Base-by-base conservation (phyloP, 1,140 invertebrate genomes). In the Glomeris maerens region DNA sequence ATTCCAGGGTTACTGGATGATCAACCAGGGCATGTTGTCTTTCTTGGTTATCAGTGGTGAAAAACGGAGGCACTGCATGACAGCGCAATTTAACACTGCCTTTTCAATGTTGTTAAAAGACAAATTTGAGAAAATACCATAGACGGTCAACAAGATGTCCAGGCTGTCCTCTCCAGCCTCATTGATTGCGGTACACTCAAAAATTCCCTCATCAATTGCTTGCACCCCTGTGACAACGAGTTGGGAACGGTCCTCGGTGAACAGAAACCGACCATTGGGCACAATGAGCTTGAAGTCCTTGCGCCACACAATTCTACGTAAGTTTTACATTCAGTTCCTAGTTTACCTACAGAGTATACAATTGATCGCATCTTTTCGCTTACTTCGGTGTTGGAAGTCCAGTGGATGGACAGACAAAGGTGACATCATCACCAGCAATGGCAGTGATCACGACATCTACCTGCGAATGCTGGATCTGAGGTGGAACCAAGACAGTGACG, bases 101-200 rank as follows among this genome's bases (percentile, higher is more conserved):
- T n/a, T n/a, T n/a, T n/a, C n/a, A n/a, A n/a, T n/a, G n/a, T n/a
- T n/a, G n/a, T n/a, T n/a, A n/a, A n/a, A n/a, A n/a, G n/a, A n/a
- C n/a, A n/a, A n/a, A n/a, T n/a, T n/a, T n/a, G n/a, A n/a, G n/a
- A n/a, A n/a, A n/a, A 36, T 49, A 71, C 68, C 65, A 57, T 65
- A 60, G 22, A 71, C 66, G 52, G 57, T 47, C 2, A 71, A 53
- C 21, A 61, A 44, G 47, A 64, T 63, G 7, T 66, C 59, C 1
- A 62, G 29, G 27, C 54, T 41, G 47, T 60, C 58, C 7, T 58
- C 46, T 0, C 67, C 67, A 50, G 62, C 65, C 52, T 64, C 61
- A 50, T 65, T 69, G 28, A 38, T 53, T 25, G 62, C 64, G 22
- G 57, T 39, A 56, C 66, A 69, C 2, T 52, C 59, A 45, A 60